Conservation (phyloP, 2,888 invertebrate species). For the Parnassius glacialis region DNA sequence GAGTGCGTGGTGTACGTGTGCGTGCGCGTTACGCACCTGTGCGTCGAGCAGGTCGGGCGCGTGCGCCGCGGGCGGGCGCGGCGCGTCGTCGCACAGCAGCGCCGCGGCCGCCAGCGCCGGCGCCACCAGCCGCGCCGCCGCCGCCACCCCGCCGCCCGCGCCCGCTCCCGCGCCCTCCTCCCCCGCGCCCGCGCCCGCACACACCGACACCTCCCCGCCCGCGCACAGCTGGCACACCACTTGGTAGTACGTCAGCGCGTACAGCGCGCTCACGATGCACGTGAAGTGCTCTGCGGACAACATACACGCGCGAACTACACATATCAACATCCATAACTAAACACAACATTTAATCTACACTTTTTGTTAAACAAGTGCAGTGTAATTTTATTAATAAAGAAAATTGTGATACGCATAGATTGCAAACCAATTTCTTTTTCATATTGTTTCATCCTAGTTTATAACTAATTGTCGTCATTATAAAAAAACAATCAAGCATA, state of each 20-base stretch:
- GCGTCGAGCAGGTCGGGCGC: slow-evolving; percentile 59
- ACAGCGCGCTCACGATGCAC: slow-evolving; percentile 92
- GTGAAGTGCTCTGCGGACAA: slow-evolving; percentile 88
- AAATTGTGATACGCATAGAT: no score
- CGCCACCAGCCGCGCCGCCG: slow-evolving; percentile 52
- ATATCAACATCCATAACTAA: background rate
- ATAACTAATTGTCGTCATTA: no score
- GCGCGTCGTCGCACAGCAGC: slow-evolving; percentile 82
- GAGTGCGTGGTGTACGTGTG: no score
- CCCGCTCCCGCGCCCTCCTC: slow-evolving; percentile 41
- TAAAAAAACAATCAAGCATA: no score
- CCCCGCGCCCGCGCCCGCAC: slow-evolving; percentile 30
- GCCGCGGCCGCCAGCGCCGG: slow-evolving; percentile 66
- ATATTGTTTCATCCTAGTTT: no score
- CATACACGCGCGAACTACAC: background rate
- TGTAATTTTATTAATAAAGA: no score
- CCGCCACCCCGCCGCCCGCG: slow-evolving; percentile 40
- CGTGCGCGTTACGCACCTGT: slow-evolving; percentile 30
- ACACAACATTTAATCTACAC: no score
- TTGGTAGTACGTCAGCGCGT: slow-evolving; percentile 94
- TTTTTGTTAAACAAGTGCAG: no score
- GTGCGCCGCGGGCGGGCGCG: slow-evolving; percentile 35
- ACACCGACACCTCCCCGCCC: slow-evolving; percentile 82
- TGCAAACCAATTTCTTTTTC: no score
- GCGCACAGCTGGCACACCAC: slow-evolving; percentile 90